Conservation (phyloP, 2,113 vertebrate species). For the Crotophaga sulcirostris region DNA sequence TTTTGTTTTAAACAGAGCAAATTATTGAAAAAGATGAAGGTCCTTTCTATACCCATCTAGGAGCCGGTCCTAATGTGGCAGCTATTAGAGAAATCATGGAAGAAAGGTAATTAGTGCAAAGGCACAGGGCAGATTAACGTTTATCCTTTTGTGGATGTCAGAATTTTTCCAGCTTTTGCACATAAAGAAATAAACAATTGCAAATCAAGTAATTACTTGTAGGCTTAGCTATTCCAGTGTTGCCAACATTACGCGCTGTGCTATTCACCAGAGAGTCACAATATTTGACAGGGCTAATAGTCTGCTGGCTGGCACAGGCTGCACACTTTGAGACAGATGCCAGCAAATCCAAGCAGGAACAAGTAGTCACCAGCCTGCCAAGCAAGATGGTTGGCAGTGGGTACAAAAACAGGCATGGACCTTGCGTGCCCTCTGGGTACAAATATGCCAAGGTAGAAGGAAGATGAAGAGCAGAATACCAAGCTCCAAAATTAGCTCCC, state of each 20-base stretch:
- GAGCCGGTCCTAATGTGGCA: slow-evolving; percentile 91
- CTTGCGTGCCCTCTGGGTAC: neutral
- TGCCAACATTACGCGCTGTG: slow-evolving; percentile 66
- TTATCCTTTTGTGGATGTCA: slow-evolving; percentile 75
- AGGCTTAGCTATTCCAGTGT: slow-evolving; percentile 62
- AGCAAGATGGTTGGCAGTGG: slow-evolving; percentile 26
- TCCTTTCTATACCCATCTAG: slow-evolving; percentile 98
- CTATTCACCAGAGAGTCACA: slow-evolving; percentile 75
- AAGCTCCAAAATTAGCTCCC: neutral
- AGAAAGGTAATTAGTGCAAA: slow-evolving; percentile 88
- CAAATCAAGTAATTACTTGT: slow-evolving; percentile 74
- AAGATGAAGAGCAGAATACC: neutral
- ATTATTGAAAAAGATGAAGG: slow-evolving; percentile 99
- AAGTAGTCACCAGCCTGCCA: slow-evolving; percentile 55
- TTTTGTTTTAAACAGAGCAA: slow-evolving; percentile 90
- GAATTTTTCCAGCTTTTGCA: slow-evolving; percentile 73
- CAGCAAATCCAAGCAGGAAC: slow-evolving; percentile 64
- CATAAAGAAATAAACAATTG: slow-evolving; percentile 73
- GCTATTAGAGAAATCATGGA: slow-evolving; percentile 94
- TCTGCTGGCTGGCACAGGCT: slow-evolving; percentile 69
- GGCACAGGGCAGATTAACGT: slow-evolving; percentile 74
- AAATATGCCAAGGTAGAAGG: neutral
- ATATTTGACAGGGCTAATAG: slow-evolving; percentile 76
- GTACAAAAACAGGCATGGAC: neutral
- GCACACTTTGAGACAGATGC: slow-evolving; percentile 46